Base-by-base conservation (phyloP, 2,113 vertebrate genomes). In the pig (Sus scrofa) region DNA sequence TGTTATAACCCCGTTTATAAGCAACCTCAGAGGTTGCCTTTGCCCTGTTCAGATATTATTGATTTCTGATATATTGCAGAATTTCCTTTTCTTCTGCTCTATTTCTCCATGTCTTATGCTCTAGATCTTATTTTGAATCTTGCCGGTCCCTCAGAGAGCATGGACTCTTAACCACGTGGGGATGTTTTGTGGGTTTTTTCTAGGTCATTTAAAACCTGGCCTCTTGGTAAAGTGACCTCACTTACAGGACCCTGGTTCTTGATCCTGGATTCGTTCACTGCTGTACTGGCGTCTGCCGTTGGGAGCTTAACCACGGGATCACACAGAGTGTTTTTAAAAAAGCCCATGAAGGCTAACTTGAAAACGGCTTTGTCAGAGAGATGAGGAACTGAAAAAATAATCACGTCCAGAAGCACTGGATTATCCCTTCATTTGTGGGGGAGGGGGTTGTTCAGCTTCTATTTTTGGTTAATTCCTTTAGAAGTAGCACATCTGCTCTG, bases 121-220 rank as follows among this genome's bases (percentile, higher is more conserved):
- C 11, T 84, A 0, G 1, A 1, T n/a, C 44, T 68, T 24, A 24
- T 19, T 39, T 26, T 65, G 15, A 22, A 27, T 19, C 24, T 2
- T 0, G 44, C 24, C 14, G 73, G n/a, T 13, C 8, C 13, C 86
- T 67, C 13, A 34, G 44, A 4, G 37, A 11, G 9, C 1, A 0
- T 3, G 34, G 27, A 26, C 0, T 7, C 7, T 3, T 27, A 2
- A 2, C 6, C 5, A 1, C 1, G 4, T 0, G 10, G 11, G 24
- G 11, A 0, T 1, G 0, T 11, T 11, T n/a, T 52, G 7, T 56
- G 4, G 44, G 9, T 24, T 81, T 54, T 30, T 6, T 9, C 50
- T 1, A 0, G 13, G 73, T 60, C 34, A 22, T 54, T 8, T 58
- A 15, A 60, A 34, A 44, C 60, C 6, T 27, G 52, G 26, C 18